Base-by-base conservation (phyloP, 2,113 vertebrate genomes). In the Passer domesticus region DNA sequence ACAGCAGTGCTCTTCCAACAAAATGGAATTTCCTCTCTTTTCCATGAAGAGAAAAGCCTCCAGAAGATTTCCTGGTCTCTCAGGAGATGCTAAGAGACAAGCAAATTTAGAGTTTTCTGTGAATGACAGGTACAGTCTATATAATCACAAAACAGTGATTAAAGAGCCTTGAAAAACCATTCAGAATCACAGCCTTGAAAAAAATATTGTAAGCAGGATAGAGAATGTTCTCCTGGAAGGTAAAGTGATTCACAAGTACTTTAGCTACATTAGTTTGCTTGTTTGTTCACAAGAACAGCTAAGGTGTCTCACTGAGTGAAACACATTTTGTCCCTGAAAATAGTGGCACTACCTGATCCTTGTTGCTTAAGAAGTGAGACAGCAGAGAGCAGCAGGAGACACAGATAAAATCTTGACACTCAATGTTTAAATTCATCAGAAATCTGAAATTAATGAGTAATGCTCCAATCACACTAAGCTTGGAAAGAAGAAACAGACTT, bases 391-490 rank as follows among this genome's bases (percentile, higher is more conserved):
- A 86, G 90, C 67, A 85, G 58, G 90, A 86, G 63, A 87, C 60
- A 58, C 1, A 7, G 67, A n/a, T 64, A 31, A 90, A 87, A 72
- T 49, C 52, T 46, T 25, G 41, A 58, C 43, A 56, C 46, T 86
- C 37, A 24, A 73, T 90, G 91, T 92, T 91, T 84, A 89, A 88
- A 94, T 84, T 82, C 81, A 80, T 23, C 3, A 17, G 46, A 60
- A 70, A 64, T 59, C 52, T 84, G 81, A 86, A 94, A 93, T 90
- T 81, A 90, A 94, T 76, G 82, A 92, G 44, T 56, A 87, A 41
- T 56, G 74, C 49, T 79, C 33, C 56, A 91, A 17, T 44, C n/a
- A 62, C 78, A 83, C 81, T 56, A 90, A 62, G 41, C 87, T 94
- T 89, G 69, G 44, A 93, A 95, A 80, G 82, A 89, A 70, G 87